Evolutionary conservation across 1,140 invertebrate species (phyloP).

Genomic region (Drosophila tsacasi): DNA sequence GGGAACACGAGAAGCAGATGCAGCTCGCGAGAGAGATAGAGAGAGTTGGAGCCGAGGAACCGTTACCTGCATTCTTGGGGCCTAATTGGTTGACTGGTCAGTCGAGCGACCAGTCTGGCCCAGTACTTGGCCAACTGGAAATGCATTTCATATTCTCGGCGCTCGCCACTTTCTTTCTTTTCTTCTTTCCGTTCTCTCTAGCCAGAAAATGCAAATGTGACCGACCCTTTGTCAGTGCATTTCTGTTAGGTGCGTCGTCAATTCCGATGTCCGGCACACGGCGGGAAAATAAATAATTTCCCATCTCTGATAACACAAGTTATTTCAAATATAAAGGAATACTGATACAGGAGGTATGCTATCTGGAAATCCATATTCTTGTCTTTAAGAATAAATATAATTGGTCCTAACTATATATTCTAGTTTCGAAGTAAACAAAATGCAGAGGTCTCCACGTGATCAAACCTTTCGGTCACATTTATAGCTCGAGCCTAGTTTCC

Average conservation of each 20-base stretch:
- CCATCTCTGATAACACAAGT: neutral
- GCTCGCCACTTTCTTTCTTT: conserved; percentile 52
- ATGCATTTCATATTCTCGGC: conserved; percentile 40
- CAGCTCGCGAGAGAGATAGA: conserved; percentile 18
- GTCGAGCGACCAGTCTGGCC: conserved; percentile 28
- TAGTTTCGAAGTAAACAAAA: no score
- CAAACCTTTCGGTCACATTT: neutral
- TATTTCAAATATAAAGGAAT: no score
- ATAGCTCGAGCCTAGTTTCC: no score
- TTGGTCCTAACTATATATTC: no score
- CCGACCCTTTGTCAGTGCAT: conserved; percentile 8
- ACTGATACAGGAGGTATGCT: neutral
- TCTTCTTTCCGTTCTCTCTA: conserved; percentile 49
- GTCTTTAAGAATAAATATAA: no score
- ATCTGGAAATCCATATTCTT: neutral
- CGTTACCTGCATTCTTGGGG: conserved; percentile 66
- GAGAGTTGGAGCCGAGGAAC: conserved; percentile 50
- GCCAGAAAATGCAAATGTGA: conserved; percentile 55
- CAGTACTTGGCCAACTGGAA: conserved; percentile 65
- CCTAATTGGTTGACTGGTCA: conserved; percentile 63
- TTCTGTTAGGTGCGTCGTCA: neutral
- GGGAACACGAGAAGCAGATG: conserved; percentile 19
- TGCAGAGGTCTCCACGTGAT: neutral
- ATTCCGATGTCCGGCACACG: neutral
- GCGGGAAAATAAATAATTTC: neutral